A percentile compares a stretch with the other conserved stretches of the same genome.
Conservation (phyloP, 2,113 vertebrate species). For the Mesoclemmys tuberculata region DNA sequence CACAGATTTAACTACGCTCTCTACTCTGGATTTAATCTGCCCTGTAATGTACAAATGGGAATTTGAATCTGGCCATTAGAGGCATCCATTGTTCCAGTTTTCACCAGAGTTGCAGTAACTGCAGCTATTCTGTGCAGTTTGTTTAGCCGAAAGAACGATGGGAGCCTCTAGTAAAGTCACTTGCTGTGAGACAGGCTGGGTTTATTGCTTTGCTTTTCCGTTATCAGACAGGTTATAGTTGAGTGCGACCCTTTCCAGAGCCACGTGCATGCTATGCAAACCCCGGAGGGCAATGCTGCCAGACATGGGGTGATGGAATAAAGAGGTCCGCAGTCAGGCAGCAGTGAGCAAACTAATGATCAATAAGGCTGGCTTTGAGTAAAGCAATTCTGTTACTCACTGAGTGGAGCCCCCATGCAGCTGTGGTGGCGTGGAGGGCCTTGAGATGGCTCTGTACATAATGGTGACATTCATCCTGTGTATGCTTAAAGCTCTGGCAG, state of each 20-base stretch:
- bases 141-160: neutral
- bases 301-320: neutral
- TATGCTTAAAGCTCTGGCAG: neutral
- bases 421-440: neutral
- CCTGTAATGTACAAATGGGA: neutral
- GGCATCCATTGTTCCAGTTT: neutral
- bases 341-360: neutral
- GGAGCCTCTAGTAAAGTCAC: neutral
- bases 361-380: neutral
- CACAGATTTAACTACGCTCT: neutral
- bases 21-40: neutral
- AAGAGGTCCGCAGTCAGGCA: neutral
- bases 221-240: neutral
- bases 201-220: neutral
- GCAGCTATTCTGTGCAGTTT: neutral
- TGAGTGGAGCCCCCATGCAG: neutral
- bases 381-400: neutral
- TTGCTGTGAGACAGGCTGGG: neutral
- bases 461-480: neutral
- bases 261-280: neutral
- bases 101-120: neutral
- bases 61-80: neutral
- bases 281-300: neutral
- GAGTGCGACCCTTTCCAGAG: neutral
- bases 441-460: neutral